Conservation (phyloP, 2,113 vertebrate species). For the Varanus komodoensis region DNA sequence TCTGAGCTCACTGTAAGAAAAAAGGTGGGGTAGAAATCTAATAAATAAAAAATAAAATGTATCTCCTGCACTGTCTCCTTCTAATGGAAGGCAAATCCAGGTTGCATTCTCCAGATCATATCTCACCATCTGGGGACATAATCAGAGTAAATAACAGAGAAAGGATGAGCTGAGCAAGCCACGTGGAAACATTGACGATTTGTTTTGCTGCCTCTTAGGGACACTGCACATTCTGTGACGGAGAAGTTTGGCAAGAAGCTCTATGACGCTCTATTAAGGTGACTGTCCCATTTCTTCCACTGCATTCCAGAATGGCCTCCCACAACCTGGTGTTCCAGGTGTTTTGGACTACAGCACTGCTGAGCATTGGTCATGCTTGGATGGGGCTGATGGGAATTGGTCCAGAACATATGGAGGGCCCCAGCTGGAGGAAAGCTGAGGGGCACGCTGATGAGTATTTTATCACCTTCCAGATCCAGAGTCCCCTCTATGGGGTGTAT, state of each 20-base stretch:
- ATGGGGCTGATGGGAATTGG: too few species aligned
- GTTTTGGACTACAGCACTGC: too few species aligned
- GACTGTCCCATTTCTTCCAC: neutral
- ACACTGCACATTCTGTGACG: constrained; percentile 92
- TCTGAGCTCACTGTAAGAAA: too few species aligned
- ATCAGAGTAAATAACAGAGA: neutral
- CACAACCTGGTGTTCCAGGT: too few species aligned
- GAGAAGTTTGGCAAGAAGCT: constrained; percentile 97
- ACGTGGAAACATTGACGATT: neutral
- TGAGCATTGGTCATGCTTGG: too few species aligned
- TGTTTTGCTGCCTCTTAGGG: constrained; percentile 79
- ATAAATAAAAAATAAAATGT: too few species aligned
- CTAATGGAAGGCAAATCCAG: neutral
- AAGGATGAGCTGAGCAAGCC: neutral
- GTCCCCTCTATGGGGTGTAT: too few species aligned
- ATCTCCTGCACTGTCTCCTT: neutral
- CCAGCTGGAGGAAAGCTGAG: too few species aligned
- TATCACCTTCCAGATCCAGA: neutral
- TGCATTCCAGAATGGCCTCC: too few species aligned
- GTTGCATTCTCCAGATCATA: neutral
- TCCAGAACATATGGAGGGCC: too few species aligned
- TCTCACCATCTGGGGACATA: neutral
- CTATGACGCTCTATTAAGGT: constrained; percentile 93
- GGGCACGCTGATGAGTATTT: neutral
- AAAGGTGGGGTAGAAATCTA: too few species aligned